These are phyloP conservation scores for Macrobrachium nipponense DNA, from an alignment of 1,140 invertebrate genomes.

Conservation along the genomic window DNA sequence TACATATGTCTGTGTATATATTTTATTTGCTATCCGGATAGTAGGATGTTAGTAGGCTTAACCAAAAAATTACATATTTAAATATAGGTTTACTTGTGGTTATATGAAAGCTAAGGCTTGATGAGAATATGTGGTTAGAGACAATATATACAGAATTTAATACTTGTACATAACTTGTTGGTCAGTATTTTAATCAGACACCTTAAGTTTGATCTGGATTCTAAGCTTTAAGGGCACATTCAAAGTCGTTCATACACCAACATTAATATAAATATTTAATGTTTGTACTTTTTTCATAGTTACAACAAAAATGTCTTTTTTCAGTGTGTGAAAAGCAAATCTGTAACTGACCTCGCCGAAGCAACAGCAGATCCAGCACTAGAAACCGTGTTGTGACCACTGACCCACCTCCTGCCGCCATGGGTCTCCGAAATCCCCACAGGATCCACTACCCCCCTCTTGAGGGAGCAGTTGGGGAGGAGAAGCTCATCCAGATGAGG, in stretches of 20 bases:
- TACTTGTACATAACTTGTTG: not conserved
- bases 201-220: too few species aligned
- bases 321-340: conserved; percentile 94
- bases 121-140: too few species aligned
- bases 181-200: too few species aligned
- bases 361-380: conserved; percentile 88
- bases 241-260: not conserved
- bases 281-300: not conserved
- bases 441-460: conserved; percentile 34
- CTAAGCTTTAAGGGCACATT: too few species aligned
- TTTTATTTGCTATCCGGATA: too few species aligned
- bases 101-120: not conserved
- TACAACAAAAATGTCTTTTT: conserved; percentile 48
- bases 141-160: too few species aligned
- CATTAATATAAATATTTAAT: not conserved
- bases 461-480: conserved; percentile 53
- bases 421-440: conserved; percentile 38
- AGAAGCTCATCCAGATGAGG: conserved; percentile 40
- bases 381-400: conserved; percentile 68
- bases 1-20: too few species aligned
- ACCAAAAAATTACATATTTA: not conserved
- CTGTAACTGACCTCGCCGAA: conserved; percentile 91
- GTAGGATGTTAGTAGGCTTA: too few species aligned
- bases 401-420: conserved; percentile 55
- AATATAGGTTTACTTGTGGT: not conserved